Conservation (phyloP, 2,888 invertebrate genomes). For the Trypoxylon attenuatum region DNA sequence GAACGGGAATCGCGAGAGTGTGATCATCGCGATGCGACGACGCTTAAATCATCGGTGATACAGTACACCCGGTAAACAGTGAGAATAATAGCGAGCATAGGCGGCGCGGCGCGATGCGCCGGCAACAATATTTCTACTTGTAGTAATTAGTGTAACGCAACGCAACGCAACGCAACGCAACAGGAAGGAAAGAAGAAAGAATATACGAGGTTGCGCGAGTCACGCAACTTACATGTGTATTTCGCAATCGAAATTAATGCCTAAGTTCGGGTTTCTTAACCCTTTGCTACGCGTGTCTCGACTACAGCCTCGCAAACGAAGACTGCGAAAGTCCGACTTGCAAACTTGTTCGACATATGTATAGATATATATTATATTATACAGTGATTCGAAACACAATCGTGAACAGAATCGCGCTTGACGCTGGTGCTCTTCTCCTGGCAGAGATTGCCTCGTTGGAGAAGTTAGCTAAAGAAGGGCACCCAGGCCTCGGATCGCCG, state of each 20-base stretch:
- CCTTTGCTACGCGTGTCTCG: conserved; percentile 12
- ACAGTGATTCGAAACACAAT: not conserved
- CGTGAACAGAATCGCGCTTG: not conserved
- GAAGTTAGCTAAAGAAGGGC: not conserved
- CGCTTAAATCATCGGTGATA: not conserved
- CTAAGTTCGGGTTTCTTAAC: conserved; percentile 24
- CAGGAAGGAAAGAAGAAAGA: conserved; percentile 27
- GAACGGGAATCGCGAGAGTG: conserved; percentile 21
- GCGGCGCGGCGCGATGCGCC: conserved; percentile 47
- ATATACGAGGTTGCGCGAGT: not conserved
- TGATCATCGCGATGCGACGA: conserved; percentile 21
- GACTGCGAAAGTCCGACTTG: not conserved
- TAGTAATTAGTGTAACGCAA: not conserved
- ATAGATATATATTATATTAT: too few relatives aligned
- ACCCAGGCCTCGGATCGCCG: conserved; percentile 25
- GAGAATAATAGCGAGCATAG: conserved; percentile 14
- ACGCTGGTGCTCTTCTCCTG: not conserved
- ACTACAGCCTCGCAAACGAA: conserved; percentile 22
- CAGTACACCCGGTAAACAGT: conserved; percentile 1
- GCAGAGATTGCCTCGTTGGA: conserved; percentile 16
- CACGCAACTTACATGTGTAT: not conserved
- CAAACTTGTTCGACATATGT: too few relatives aligned
- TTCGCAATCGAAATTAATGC: conserved; percentile 33
- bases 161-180: conserved; percentile 26
- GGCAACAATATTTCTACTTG: not conserved